Conservation (phyloP, 2,888 invertebrate genomes). For the Drymonia ruficornis region DNA sequence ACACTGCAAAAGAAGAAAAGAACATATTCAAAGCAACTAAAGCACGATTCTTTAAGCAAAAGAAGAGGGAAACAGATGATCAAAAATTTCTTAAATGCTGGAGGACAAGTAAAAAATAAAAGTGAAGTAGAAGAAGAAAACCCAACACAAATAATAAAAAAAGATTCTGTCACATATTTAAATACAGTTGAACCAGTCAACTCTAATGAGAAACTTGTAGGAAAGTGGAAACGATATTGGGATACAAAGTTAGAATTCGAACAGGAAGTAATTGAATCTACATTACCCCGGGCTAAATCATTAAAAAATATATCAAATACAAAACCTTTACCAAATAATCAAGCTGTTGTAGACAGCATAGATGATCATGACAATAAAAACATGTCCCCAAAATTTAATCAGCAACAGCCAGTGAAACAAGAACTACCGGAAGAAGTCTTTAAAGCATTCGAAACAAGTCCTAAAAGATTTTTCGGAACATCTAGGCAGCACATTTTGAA, state of each 20-base stretch:
- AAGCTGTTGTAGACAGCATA: constrained; percentile 12
- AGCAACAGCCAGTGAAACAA: constrained; percentile 54
- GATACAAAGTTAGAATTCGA: constrained; percentile 66
- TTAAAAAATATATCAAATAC: constrained; percentile 14
- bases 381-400: background rate
- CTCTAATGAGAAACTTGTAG: constrained; percentile 58
- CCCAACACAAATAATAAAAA: constrained; percentile 29
- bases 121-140: constrained; percentile 27
- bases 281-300: constrained; percentile 26
- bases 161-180: constrained; percentile 22
- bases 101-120: constrained; percentile 44
- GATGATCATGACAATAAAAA: constrained; percentile 8
- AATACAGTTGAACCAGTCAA: constrained; percentile 26
- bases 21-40: constrained; percentile 60
- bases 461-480: constrained; percentile 78
- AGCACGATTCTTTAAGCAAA: constrained; percentile 75
- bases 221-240: constrained; percentile 78
- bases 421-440: constrained; percentile 78
- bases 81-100: constrained; percentile 63
- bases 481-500: constrained; percentile 76
- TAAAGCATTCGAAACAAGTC: constrained; percentile 80
- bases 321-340: background rate
- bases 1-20: constrained; percentile 62
- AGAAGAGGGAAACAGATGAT: constrained; percentile 73
- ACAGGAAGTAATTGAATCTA: constrained; percentile 40